Percentiles rank a stretch among this genome's conserved stretches.
phyloP scores from a whole-genome alignment of 2,888 invertebrate species.

The Hydrotaea cyrtoneurina region DNA sequence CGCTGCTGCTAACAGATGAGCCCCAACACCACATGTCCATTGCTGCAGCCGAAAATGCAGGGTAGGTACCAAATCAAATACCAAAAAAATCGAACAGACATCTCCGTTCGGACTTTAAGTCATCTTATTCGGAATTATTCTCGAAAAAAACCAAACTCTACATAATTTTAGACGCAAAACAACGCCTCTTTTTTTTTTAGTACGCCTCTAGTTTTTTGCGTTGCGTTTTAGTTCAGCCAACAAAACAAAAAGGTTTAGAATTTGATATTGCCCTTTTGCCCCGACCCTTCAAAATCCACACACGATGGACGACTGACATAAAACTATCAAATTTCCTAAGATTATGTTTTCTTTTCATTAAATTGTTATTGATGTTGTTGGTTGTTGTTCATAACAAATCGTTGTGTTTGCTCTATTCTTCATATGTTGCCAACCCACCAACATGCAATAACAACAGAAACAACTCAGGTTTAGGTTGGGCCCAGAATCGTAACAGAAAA shows the following conservation, averaged over 20 bases:
- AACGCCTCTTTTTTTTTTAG: neutral
- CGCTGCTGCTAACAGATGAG: conserved; percentile 81
- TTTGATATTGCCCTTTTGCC: conserved; percentile 1
- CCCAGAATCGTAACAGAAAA: neutral
- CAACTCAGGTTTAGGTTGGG: neutral
- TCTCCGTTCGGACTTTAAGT: neutral
- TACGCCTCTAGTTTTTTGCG: neutral
- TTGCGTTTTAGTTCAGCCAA: neutral
- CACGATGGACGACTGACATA: neutral
- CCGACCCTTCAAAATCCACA: neutral
- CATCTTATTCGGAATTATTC: neutral
- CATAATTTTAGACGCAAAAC: neutral
- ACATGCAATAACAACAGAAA: neutral
- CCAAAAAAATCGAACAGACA: neutral
- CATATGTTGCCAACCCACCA: conserved; percentile 19
- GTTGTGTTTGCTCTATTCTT: conserved; percentile 3
- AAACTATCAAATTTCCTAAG: conserved; percentile 25
- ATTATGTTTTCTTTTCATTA: conserved; percentile 21
- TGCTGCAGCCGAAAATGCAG: conserved; percentile 82
- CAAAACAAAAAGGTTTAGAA: neutral
- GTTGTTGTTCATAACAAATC: neutral
- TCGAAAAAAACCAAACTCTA: neutral
- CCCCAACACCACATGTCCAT: conserved; percentile 82
- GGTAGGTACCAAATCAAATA: conserved; percentile 75
- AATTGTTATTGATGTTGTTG: neutral